phyloP scores from a whole-genome alignment of 2,888 invertebrate genomes.

The Nomada ferruginata region DNA sequence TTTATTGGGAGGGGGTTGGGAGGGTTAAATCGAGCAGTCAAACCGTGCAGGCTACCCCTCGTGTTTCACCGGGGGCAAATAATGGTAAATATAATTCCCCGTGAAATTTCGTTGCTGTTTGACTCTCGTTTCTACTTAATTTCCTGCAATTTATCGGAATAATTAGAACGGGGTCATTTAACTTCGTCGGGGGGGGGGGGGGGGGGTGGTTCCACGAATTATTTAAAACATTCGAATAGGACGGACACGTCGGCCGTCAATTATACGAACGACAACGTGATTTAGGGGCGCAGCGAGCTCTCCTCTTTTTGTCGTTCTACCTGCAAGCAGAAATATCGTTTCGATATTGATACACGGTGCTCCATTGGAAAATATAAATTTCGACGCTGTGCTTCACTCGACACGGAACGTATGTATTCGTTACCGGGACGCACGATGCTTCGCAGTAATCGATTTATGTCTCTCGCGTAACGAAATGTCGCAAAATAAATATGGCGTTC shows the following conservation, averaged over 20 bases:
- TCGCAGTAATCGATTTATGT: conserved; percentile 1
- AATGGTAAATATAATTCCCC: conserved; percentile 53
- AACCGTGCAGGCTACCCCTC: conserved; percentile 27
- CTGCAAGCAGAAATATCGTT: conserved; percentile 26
- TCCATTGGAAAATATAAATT: conserved; percentile 49
- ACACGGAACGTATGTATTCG: not conserved
- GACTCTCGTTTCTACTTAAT: conserved; percentile 29
- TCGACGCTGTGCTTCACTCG: conserved; percentile 2
- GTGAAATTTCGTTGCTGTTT: conserved; percentile 39
- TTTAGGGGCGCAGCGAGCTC: conserved; percentile 8
- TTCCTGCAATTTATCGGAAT: not conserved
- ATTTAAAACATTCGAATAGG: conserved; percentile 4
- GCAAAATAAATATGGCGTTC: too few species aligned
- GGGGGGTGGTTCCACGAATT: not conserved
- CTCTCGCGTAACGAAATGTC: not conserved
- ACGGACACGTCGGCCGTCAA: conserved; percentile 22
- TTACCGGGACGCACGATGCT: not conserved
- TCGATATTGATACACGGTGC: conserved; percentile 23
- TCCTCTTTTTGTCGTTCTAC: not conserved
- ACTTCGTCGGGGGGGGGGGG: not conserved
- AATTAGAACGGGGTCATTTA: conserved; percentile 18
- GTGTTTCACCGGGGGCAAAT: conserved; percentile 9
- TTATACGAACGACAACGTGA: conserved; percentile 18
- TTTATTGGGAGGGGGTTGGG: conserved; percentile 40
- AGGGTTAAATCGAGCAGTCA: conserved; percentile 55